phyloP scores from a whole-genome alignment of 2,113 vertebrate genomes.

The Chaetorhynchus papuensis region DNA sequence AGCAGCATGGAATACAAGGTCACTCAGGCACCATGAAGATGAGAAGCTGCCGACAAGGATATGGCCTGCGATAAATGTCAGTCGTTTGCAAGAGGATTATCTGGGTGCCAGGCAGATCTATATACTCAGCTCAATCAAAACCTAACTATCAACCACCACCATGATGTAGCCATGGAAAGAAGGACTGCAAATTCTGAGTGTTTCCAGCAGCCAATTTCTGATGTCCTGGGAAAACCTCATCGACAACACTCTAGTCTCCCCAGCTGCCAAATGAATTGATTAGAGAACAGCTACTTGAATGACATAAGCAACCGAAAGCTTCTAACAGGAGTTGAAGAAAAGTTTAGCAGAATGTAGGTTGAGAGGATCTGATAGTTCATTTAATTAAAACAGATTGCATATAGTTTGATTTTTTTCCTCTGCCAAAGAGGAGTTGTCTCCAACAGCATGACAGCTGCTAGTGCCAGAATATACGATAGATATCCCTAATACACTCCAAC shows the following conservation, averaged over 20 bases:
- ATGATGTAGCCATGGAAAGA: not conserved
- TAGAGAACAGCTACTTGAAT: not conserved
- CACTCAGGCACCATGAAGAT: not conserved
- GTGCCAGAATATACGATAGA: conserved; percentile 22
- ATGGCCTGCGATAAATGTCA: not conserved
- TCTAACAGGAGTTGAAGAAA: not conserved
- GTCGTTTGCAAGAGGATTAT: not conserved
- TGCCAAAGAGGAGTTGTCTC: conserved; percentile 28
- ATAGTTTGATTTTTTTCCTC: not conserved
- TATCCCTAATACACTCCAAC: conserved; percentile 19
- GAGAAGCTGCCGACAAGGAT: not conserved
- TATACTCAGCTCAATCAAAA: not conserved
- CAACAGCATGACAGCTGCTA: conserved; percentile 22
- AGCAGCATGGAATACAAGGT: not conserved
- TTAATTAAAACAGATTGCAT: conserved; percentile 55
- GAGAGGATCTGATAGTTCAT: not conserved
- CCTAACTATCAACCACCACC: not conserved
- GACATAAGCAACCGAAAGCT: not conserved
- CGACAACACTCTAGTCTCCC: not conserved
- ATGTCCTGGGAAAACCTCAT: not conserved
- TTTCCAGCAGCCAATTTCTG: not conserved
- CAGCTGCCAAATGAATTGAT: not conserved
- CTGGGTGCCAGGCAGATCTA: not conserved
- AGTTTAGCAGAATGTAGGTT: not conserved
- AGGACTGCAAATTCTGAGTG: not conserved